These are phyloP conservation scores for Rhagophthalmus giganteus DNA, from an alignment of 2,888 invertebrate genomes.

Conservation along the genomic window DNA sequence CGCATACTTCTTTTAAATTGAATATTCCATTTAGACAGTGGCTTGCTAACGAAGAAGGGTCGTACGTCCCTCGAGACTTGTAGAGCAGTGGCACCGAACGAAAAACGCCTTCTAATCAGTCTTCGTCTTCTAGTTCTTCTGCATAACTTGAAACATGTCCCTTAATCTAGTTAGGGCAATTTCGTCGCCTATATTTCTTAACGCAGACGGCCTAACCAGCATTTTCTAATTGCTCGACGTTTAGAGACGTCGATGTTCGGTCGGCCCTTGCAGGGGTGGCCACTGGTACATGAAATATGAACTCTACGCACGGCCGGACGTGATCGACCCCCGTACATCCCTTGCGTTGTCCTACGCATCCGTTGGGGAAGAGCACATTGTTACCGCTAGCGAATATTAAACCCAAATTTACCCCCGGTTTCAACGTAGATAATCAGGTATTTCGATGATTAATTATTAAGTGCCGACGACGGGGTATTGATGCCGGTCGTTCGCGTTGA, in stretches of 20 bases:
- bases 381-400: conserved; percentile 34
- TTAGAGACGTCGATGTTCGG: conserved; percentile 30
- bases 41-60: conserved; percentile 43
- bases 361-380: conserved; percentile 45
- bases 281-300: conserved; percentile 50
- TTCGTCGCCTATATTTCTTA: conserved; percentile 28
- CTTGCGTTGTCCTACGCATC: conserved; percentile 46
- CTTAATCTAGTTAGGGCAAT: conserved; percentile 18
- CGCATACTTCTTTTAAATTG: conserved; percentile 46
- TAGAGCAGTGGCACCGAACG: conserved; percentile 19
- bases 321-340: conserved; percentile 41
- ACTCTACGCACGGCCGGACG: conserved; percentile 46
- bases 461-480: too few relatives aligned
- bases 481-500: too few relatives aligned
- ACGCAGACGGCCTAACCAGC: conserved; percentile 24
- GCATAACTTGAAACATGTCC: conserved; percentile 17
- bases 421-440: conserved; percentile 26
- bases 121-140: conserved; percentile 15
- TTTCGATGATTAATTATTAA: conserved; percentile 31
- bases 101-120: conserved; percentile 27
- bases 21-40: conserved; percentile 46
- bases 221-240: conserved; percentile 36
- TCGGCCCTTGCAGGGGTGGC: conserved; percentile 35
- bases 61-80: conserved; percentile 24
- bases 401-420: conserved; percentile 14